Percentiles rank a stretch among this genome's conserved stretches.
Conservation (phyloP, 2,797 vertebrate genomes). For the Psittacula echo region DNA sequence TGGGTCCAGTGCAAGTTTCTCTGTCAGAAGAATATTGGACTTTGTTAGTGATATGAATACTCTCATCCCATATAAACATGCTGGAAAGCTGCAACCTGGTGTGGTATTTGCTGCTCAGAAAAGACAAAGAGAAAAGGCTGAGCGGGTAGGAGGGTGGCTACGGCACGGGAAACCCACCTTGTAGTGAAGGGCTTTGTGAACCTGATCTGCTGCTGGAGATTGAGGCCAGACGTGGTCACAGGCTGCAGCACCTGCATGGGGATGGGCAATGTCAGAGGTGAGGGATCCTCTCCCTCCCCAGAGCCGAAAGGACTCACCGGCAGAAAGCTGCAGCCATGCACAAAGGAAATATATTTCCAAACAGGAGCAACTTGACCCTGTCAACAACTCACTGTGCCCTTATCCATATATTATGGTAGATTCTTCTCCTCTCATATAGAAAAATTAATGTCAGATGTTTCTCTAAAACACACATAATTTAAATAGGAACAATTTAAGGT, state of each 20-base stretch:
- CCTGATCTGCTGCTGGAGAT: not conserved
- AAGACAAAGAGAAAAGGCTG: not conserved
- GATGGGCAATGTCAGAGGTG: not conserved
- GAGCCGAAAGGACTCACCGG: not conserved
- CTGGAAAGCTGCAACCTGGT: not conserved
- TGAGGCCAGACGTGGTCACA: fast-evolving
- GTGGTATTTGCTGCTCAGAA: not conserved
- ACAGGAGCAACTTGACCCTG: not conserved
- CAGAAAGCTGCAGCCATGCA: not conserved
- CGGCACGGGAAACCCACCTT: not conserved
- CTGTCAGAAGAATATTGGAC: not conserved
- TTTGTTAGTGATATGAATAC: not conserved
- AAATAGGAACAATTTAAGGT: not conserved
- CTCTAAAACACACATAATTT: not conserved
- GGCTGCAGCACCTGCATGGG: not conserved
- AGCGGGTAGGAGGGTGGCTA: not conserved
- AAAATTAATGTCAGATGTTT: not conserved
- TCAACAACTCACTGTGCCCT: not conserved
- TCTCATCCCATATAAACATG: not conserved
- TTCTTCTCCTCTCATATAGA: not conserved
- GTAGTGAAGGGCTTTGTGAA: fast-evolving
- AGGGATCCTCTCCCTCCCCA: not conserved
- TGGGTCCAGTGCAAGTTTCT: not conserved
- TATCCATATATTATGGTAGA: not conserved
- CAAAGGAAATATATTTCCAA: not conserved